phyloP scores from a whole-genome alignment of 2,888 invertebrate genomes.

The Netelia inedita region DNA sequence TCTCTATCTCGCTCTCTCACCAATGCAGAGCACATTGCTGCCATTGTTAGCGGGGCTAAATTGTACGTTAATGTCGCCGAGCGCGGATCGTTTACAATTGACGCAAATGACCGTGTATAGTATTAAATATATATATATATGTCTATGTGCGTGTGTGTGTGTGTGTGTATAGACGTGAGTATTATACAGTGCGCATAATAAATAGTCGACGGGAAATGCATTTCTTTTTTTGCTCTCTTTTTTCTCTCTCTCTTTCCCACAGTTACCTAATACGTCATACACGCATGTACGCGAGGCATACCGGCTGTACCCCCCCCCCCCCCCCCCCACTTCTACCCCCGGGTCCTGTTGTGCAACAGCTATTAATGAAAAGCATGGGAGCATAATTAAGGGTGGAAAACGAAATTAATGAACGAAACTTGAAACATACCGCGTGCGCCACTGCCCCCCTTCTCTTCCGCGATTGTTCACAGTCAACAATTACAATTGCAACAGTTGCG shows the following conservation, averaged over 20 bases:
- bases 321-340: no score
- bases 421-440: background rate
- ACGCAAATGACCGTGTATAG: slow-evolving; percentile 50
- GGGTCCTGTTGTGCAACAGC: background rate
- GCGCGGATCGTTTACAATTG: slow-evolving; percentile 61
- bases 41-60: slow-evolving; percentile 56
- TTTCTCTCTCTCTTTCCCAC: slow-evolving; percentile 15
- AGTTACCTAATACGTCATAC: slow-evolving; percentile 18
- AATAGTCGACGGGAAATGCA: slow-evolving; percentile 9
- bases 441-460: background rate
- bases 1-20: slow-evolving; percentile 25
- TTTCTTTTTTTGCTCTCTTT: slow-evolving; percentile 16
- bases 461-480: background rate
- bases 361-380: slow-evolving; percentile 4
- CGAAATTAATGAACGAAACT: slow-evolving; percentile 20
- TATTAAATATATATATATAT: slow-evolving; percentile 26
- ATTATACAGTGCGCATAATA: slow-evolving; percentile 11
- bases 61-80: slow-evolving; percentile 60
- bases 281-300: background rate
- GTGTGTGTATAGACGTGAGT: background rate
- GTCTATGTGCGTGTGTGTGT: slow-evolving; percentile 20
- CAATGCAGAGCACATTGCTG: slow-evolving; percentile 22
- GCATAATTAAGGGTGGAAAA: slow-evolving; percentile 1
- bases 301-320: no score
- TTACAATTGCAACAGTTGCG: background rate